A percentile compares a stretch with the other conserved stretches of the same genome.
phyloP scores from a whole-genome alignment of 2,888 invertebrate genomes.

The Thymelicus acteon region DNA sequence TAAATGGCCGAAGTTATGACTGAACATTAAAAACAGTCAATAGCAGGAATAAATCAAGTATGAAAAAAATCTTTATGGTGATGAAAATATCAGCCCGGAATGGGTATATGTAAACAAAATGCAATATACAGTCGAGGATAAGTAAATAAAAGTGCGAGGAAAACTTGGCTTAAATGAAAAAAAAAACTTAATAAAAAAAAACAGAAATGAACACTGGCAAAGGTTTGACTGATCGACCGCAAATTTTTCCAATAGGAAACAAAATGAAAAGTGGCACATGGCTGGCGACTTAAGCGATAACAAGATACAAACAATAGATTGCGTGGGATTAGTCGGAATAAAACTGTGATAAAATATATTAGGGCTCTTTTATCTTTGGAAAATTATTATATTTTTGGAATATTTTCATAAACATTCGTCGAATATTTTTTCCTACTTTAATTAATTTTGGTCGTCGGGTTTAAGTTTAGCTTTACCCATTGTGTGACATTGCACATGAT shows the following conservation, averaged over 20 bases:
- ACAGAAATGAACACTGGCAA: conserved; percentile 49
- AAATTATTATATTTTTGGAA: too few relatives aligned
- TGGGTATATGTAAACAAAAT: background rate
- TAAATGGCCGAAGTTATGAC: conserved; percentile 27
- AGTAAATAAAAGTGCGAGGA: conserved; percentile 20
- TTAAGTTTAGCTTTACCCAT: background rate
- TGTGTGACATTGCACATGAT: too few relatives aligned
- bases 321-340: conserved; percentile 14
- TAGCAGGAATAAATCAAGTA: conserved; percentile 25
- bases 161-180: conserved; percentile 14
- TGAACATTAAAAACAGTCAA: conserved; percentile 26
- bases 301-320: conserved; percentile 29
- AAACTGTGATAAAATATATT: conserved; percentile 9
- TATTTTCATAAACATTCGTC: background rate
- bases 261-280: conserved; percentile 41
- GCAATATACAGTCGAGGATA: conserved; percentile 37
- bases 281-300: conserved; percentile 19
- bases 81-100: background rate
- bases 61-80: conserved; percentile 5
- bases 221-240: conserved; percentile 64
- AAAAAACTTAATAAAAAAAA: conserved; percentile 55
- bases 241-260: conserved; percentile 49
- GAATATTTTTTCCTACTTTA: background rate
- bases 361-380: conserved; percentile 1
- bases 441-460: background rate